phyloP scores from a whole-genome alignment of 2,888 invertebrate species.

The Hypolimnas misippus region DNA sequence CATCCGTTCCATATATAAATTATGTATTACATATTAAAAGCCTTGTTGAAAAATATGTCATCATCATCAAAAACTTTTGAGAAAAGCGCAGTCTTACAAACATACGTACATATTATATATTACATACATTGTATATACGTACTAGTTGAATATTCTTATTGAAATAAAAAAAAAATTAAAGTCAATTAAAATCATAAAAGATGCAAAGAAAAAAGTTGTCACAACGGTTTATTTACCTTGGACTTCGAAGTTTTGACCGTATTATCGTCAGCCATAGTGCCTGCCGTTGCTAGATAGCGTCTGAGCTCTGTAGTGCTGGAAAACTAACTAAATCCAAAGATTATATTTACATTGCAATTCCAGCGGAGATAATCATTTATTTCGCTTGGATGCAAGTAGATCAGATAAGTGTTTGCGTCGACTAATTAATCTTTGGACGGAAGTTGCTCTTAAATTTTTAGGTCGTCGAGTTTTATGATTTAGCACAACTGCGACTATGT shows the following conservation, averaged over 20 bases:
- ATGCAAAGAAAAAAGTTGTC: not conserved
- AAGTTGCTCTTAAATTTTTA: constrained; percentile 67
- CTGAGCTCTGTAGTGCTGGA: constrained; percentile 59
- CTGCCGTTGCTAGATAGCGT: constrained; percentile 49
- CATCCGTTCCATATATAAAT: too few species aligned
- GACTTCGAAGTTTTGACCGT: constrained; percentile 48
- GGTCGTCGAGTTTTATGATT: constrained; percentile 57
- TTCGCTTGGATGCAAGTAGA: constrained; percentile 71
- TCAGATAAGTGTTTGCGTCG: constrained; percentile 72
- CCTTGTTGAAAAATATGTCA: too few species aligned
- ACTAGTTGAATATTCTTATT: too few species aligned
- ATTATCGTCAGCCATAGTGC: constrained; percentile 36
- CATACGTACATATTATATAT: too few species aligned
- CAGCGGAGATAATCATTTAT: constrained; percentile 73
- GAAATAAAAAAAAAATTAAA: too few species aligned
- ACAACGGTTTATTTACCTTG: constrained; percentile 55
- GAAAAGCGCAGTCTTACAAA: too few species aligned
- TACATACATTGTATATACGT: too few species aligned
- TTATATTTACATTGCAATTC: constrained; percentile 73
- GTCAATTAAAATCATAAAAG: too few species aligned
- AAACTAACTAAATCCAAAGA: constrained; percentile 60
- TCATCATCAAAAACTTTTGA: too few species aligned
- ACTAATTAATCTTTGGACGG: constrained; percentile 76
- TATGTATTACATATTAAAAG: too few species aligned
- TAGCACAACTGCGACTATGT: constrained; percentile 11